These are phyloP conservation scores for Leptinotarsa lineolata DNA, from an alignment of 1,140 invertebrate genomes.

Conservation along the genomic window DNA sequence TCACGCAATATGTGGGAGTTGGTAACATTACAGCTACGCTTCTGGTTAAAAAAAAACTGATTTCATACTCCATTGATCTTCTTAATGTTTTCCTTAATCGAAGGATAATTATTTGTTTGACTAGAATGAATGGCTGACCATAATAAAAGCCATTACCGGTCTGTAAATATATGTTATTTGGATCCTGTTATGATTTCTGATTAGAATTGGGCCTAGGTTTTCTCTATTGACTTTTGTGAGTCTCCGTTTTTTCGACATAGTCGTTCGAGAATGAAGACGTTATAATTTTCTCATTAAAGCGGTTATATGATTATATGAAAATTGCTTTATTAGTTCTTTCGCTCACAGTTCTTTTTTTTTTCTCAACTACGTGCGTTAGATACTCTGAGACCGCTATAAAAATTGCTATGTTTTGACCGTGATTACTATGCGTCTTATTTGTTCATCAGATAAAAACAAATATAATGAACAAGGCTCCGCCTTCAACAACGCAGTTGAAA, in stretches of 20 bases:
- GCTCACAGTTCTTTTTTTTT: no score
- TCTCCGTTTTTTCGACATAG: not conserved
- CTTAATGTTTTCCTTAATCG: constrained; percentile 18
- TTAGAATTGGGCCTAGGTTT: not conserved
- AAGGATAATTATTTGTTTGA: constrained; percentile 14
- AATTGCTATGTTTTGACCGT: no score
- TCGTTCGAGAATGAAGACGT: not conserved
- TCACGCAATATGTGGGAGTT: constrained; percentile 19
- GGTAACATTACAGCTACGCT: constrained; percentile 10
- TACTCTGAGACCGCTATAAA: no score
- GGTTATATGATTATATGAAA: no score
- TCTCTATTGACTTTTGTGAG: no score
- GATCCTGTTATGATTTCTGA: not conserved
- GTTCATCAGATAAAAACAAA: no score
- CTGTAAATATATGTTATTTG: constrained; percentile 11
- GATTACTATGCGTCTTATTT: no score
- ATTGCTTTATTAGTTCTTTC: no score
- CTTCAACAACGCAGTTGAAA: no score
- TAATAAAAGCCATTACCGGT: not conserved
- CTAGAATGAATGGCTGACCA: constrained; percentile 6
- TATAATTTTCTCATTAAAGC: not conserved
- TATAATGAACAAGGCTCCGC: no score
- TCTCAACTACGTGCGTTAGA: no score
- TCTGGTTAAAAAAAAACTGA: constrained; percentile 10
- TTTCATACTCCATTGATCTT: constrained; percentile 16